phyloP scores from a whole-genome alignment of 2,113 vertebrate genomes.

The Vulpes lagopus region DNA sequence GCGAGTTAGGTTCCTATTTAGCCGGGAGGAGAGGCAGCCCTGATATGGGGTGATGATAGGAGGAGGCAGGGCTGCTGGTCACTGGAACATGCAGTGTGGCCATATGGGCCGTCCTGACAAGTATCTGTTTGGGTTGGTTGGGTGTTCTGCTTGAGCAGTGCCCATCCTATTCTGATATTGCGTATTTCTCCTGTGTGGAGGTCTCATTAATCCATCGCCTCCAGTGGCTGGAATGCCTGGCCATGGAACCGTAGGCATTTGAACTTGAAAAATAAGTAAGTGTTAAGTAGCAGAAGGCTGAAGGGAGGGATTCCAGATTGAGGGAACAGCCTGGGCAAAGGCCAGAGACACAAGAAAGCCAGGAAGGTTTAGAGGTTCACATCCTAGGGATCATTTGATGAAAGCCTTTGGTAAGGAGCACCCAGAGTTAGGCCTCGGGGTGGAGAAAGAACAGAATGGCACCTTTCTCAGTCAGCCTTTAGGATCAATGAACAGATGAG shows the following conservation, averaged over 20 bases:
- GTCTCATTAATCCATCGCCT: slow-evolving; percentile 16
- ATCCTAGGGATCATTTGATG: neutral
- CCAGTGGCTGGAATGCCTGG: neutral
- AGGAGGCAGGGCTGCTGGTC: neutral
- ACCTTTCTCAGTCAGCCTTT: neutral
- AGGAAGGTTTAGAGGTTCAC: neutral
- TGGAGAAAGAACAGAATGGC: neutral
- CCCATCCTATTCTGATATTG: neutral
- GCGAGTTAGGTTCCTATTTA: neutral
- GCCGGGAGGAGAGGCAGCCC: neutral
- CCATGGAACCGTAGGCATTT: neutral
- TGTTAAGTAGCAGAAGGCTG: neutral
- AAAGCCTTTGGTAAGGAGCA: slow-evolving; percentile 18
- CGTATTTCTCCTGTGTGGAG: neutral
- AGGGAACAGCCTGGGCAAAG: neutral
- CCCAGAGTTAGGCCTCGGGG: neutral
- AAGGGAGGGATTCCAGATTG: neutral
- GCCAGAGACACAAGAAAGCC: neutral
- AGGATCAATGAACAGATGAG: neutral
- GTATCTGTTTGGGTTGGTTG: neutral
- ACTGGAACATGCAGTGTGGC: neutral
- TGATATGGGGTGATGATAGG: neutral
- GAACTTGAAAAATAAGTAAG: neutral
- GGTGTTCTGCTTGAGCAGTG: neutral
- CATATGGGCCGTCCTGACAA: neutral